A percentile compares a stretch with the other conserved stretches of the same genome.
Evolutionary conservation across 2,888 invertebrate species (phyloP).

Genomic region (Eristalis pertinax): DNA sequence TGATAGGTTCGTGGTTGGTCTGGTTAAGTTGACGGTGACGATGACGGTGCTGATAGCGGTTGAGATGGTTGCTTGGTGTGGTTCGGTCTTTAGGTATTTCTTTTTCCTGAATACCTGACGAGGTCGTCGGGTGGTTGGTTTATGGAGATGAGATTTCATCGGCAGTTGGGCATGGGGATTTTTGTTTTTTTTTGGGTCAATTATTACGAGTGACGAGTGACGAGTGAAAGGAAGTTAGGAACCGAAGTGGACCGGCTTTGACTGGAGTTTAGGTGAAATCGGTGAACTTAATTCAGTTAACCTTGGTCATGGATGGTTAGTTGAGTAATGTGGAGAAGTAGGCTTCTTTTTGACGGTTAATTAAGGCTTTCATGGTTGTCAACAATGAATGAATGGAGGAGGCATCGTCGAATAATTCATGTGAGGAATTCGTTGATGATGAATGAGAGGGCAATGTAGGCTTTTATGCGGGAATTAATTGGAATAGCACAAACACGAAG

Average conservation of each 20-base stretch:
- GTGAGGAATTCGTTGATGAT: not conserved
- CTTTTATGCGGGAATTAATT: not conserved
- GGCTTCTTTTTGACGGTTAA: not conserved
- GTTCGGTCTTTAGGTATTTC: slow-evolving; percentile 14
- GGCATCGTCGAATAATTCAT: not conserved
- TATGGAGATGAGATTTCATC: not conserved
- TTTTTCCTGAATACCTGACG: not conserved
- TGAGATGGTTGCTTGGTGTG: slow-evolving; percentile 12
- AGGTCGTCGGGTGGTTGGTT: not conserved
- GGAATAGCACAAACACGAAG: not conserved
- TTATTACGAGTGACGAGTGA: slow-evolving; percentile 25
- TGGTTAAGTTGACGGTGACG: slow-evolving; percentile 34
- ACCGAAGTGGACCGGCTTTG: not conserved
- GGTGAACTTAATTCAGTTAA: slow-evolving; percentile 1
- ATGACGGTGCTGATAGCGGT: not conserved
- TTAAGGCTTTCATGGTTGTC: not conserved
- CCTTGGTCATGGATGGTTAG: slow-evolving; percentile 16
- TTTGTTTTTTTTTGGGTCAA: slow-evolving; percentile 26
- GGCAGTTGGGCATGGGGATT: not conserved
- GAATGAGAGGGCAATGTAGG: not conserved
- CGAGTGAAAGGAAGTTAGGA: not conserved
- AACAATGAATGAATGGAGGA: not conserved
- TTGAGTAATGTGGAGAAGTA: not conserved
- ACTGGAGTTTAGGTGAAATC: not conserved
- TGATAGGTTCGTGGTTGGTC: slow-evolving; percentile 59